Evolutionary conservation across 1,140 invertebrate genomes (phyloP), one percentile per base, ranked within the genome.

Genomic region (Tetramorium simillimum): DNA sequence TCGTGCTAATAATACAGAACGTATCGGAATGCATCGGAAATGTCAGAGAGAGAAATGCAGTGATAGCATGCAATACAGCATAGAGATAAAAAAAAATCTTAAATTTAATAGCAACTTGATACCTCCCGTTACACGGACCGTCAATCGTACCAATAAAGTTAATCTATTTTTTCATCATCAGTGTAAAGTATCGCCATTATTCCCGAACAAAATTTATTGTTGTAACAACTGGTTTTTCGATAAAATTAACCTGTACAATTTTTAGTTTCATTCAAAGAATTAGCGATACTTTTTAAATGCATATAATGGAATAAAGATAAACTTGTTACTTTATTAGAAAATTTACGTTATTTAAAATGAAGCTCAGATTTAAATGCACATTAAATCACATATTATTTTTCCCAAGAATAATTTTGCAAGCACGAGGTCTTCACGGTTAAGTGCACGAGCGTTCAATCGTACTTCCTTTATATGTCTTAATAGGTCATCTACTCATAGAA

Each of bases 1-100:
- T 43, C 33, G 60, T 56, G 81, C 82, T 87, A 89, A 85, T 76
- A 89, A 89, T 89, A 67, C 56, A 58, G 87, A 77, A 86, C 40
- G 65, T 18, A 69, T 88, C 73, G 65, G 28, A 33, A 67, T 77
- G 60, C 43, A 67, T 67, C 77, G 77, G 43, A 80, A 67, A 80
- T 67, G 62, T 53, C 62, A 69, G 46, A 53, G 9, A 33, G 46
- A 62, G n/a, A 49, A 65, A 37, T 28, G 76, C 14, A 37, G 28
- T 12, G 62, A 81, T 33, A 56, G 46, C 63, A 14, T 28, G 77
- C 46, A 7, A 14, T 40, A 51, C 40, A 37, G 43, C 33, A 16
- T 21, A 24, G 33, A 53, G 21, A 14, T 67, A 46, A 40, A 51
- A 21, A n/a, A 12, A 37, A 43, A 69, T 69, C 40, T 6, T 33